Base-by-base conservation (phyloP, 2,797 vertebrate genomes). In the Schizopygopsis pylzovi region DNA sequence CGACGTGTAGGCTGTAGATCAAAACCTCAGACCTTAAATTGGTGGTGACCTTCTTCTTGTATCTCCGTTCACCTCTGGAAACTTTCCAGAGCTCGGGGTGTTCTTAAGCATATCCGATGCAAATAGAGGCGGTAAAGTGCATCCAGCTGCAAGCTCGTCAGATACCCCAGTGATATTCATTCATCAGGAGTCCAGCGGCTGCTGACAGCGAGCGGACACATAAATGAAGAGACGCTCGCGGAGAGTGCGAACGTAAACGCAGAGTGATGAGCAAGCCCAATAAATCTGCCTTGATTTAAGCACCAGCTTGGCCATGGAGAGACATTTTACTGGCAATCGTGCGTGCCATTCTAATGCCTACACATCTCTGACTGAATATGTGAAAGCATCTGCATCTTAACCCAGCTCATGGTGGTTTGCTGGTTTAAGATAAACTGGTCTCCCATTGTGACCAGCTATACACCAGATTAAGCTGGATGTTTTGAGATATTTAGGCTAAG, bases 11-110 rank as follows among this genome's bases (percentile, higher is more conserved):
- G 70, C 86, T 87, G 33, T 86, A 90, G 90, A 94, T 94, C 92
- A 94, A 93, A 93, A 91, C 85, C 84, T 89, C 79, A 54, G 88
- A 90, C 86, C 87, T 88, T 87, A 92, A 89, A 90, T 71, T 88
- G 88, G 84, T 84, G 91, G 90, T 90, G 89, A 90, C 87, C 90
- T 87, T 47, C 83, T 89, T 61, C 52, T 61, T 78, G 84, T 82
- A 33, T 49, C 43, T 39, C 45, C 43, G n/a, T 79, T 87, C 84
- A 88, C 84, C 84, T 87, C 73, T 93, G 92, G 90, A 90, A 22
- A 3, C 43, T 2, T 5, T 88, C 92, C 92, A 92, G 88, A 83
- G 72, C 71, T 83, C 83, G 91, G 91, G 90, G 92, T 89, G 65
- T 89, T 79, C 73, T 16, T 77, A 61, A 82, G n/a, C 37, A 47